A percentile compares a stretch with the other conserved stretches of the same genome.
Conservation (phyloP, 2,888 invertebrate species). For the Antitype chi region DNA sequence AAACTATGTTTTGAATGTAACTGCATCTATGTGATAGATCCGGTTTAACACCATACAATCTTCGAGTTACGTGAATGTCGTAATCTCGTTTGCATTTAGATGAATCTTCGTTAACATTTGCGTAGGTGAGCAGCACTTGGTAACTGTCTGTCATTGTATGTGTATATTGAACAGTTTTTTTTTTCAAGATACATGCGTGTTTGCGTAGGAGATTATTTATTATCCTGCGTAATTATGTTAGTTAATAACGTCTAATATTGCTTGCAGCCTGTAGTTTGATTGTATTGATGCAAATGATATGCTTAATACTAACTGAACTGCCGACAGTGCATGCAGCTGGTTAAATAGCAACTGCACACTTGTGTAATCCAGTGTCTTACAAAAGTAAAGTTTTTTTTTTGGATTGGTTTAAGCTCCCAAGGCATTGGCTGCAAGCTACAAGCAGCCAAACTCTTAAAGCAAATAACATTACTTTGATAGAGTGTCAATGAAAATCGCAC, state of each 20-base stretch:
- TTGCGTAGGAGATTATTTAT: conserved; percentile 38
- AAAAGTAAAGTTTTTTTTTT: not conserved
- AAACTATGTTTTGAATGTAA: conserved; percentile 38
- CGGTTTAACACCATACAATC: conserved; percentile 60
- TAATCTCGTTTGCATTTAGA: conserved; percentile 73
- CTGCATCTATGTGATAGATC: conserved; percentile 69
- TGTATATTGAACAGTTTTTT: conserved; percentile 34
- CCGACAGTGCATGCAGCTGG: not conserved
- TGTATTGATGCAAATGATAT: conserved; percentile 32
- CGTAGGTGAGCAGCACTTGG: conserved; percentile 69
- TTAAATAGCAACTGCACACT: conserved; percentile 18
- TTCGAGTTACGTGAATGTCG: conserved; percentile 63
- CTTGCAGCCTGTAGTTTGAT: conserved; percentile 11
- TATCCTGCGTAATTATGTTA: conserved; percentile 5
- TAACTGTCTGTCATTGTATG: conserved; percentile 47
- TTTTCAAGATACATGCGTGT: conserved; percentile 16
- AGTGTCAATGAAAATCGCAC: conserved; percentile 22
- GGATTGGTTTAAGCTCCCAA: not conserved
- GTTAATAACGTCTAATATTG: conserved; percentile 27
- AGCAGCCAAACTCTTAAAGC: not conserved
- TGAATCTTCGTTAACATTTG: conserved; percentile 69
- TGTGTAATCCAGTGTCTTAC: not conserved
- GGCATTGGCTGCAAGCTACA: not conserved
- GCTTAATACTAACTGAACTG: conserved; percentile 7
- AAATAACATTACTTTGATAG: not conserved